phyloP scores from a whole-genome alignment of 2,888 invertebrate species.

The Cryptocephalus primarius region DNA sequence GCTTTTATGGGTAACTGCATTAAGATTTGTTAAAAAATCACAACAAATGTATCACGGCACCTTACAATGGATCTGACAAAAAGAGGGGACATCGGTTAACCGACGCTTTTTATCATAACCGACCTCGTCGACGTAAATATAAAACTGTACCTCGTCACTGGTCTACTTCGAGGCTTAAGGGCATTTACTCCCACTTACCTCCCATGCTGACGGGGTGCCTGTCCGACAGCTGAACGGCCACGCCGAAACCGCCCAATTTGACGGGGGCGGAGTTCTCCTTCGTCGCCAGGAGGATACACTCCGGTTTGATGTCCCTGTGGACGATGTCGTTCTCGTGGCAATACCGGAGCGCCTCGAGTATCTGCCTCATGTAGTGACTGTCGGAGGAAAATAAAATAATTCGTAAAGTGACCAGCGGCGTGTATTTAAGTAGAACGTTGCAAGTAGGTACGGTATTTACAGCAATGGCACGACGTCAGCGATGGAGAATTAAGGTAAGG shows the following conservation, averaged over 20 bases:
- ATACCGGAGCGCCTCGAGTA: constrained; percentile 91
- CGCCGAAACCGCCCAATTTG: constrained; percentile 94
- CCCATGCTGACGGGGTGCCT: constrained; percentile 40
- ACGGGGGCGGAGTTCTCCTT: constrained; percentile 97
- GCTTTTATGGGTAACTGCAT: no score
- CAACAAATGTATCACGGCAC: no score
- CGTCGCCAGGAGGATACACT: constrained; percentile 90
- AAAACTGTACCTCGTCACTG: no score
- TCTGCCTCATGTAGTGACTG: constrained; percentile 98
- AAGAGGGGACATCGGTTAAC: no score
- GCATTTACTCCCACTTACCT: constrained; percentile 20
- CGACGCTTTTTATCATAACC: no score
- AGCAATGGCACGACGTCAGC: neutral
- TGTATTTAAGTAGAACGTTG: no score
- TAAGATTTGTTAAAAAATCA: no score
- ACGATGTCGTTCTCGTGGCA: constrained; percentile 98
- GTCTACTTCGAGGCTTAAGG: no score
- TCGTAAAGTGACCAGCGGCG: no score
- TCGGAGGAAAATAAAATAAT: constrained; percentile 22
- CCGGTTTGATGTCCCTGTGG: constrained; percentile 95
- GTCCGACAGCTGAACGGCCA: constrained; percentile 86
- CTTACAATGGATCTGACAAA: no score
- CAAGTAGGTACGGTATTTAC: neutral
- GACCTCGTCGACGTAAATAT: no score
- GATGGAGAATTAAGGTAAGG: neutral